Evolutionary conservation across 2,797 vertebrate species (phyloP).

Genomic region (Hippopotamyrus pictus): DNA sequence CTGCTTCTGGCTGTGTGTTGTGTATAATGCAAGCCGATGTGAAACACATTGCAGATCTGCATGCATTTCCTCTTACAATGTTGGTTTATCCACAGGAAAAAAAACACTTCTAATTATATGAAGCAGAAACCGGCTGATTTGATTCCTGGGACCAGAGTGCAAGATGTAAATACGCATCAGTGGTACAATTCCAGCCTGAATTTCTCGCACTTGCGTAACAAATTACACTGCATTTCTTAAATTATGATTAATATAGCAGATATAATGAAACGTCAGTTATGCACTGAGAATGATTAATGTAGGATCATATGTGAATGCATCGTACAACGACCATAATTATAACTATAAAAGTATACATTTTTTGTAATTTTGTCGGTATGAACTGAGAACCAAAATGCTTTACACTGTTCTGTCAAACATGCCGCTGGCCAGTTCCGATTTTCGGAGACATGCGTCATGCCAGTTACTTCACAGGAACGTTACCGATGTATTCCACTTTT

Average conservation of each 20-base stretch:
- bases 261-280: conserved; percentile 38
- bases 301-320: conserved; percentile 20
- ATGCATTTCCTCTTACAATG: not conserved
- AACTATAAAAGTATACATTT: not conserved
- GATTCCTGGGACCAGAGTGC: not conserved
- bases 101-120: not conserved
- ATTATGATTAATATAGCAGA: conserved; percentile 35
- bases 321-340: not conserved
- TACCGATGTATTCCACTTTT: not conserved
- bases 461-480: not conserved
- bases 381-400: not conserved
- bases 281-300: conserved; percentile 39
- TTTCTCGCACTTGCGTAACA: conserved; percentile 24
- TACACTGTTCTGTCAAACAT: not conserved
- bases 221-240: conserved; percentile 27
- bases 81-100: not conserved
- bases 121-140: not conserved
- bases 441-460: not conserved
- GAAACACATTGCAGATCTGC: not conserved
- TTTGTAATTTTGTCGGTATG: not conserved
- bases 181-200: not conserved
- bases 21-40: not conserved
- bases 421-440: not conserved
- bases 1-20: not conserved
- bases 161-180: conserved; percentile 8